Conservation (phyloP, 2,113 vertebrate genomes). For the Pseudorasbora parva region DNA sequence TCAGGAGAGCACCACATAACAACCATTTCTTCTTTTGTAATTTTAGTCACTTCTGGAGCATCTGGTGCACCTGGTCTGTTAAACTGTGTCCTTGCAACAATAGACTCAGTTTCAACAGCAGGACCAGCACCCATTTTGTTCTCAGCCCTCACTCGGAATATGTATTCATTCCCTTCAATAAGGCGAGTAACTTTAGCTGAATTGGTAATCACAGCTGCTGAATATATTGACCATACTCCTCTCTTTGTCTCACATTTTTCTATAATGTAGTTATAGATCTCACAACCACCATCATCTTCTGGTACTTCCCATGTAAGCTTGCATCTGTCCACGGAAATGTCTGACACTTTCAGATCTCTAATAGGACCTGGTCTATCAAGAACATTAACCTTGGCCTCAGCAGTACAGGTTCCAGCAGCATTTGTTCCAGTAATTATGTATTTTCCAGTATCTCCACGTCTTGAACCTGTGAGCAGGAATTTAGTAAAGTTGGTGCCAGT, state of each 20-base stretch:
- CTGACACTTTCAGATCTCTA: constrained; percentile 86
- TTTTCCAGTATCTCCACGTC: constrained; percentile 89
- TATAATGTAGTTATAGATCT: constrained; percentile 97
- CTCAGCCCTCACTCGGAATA: constrained; percentile 95
- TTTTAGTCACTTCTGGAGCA: constrained; percentile 89
- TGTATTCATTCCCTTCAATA: constrained; percentile 95
- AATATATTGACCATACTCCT: constrained; percentile 94
- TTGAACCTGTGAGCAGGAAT: constrained; percentile 84
- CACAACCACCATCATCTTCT: constrained; percentile 95
- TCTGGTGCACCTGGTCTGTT: constrained; percentile 88
- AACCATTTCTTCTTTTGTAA: constrained; percentile 93
- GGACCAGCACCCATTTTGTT: constrained; percentile 98
- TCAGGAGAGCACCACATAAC: constrained; percentile 93
- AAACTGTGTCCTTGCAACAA: constrained; percentile 92
- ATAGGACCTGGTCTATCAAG: constrained; percentile 93
- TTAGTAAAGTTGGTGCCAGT: constrained; percentile 85
- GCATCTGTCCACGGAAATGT: constrained; percentile 90
- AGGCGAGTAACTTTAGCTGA: constrained; percentile 89
- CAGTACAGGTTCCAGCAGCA: constrained; percentile 85
- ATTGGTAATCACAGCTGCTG: constrained; percentile 85
- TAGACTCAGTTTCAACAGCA: constrained; percentile 88
- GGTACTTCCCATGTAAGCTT: constrained; percentile 90
- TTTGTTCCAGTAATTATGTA: constrained; percentile 91
- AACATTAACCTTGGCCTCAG: constrained; percentile 87
- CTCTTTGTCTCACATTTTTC: constrained; percentile 98